These are phyloP conservation scores for Cheiracanthium punctorium DNA, from an alignment of 2,888 invertebrate genomes.

Conservation along the genomic window DNA sequence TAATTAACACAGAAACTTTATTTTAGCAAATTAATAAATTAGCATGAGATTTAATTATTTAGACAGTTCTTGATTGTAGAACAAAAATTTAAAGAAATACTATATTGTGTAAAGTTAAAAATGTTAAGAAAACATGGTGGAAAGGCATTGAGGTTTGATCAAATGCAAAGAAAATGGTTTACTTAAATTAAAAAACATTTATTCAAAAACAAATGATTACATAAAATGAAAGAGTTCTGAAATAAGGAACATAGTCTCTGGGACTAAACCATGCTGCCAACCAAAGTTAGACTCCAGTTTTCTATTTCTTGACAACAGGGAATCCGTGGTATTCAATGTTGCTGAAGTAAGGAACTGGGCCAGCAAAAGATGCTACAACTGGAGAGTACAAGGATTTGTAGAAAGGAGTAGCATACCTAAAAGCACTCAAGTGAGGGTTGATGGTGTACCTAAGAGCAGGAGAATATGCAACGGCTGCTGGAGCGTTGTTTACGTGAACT, in stretches of 20 bases:
- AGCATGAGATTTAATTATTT: too few relatives aligned
- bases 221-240: constrained; percentile 24
- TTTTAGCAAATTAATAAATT: too few relatives aligned
- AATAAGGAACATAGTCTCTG: constrained; percentile 56
- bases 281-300: background rate
- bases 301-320: constrained; percentile 58
- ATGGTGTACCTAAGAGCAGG: constrained; percentile 48
- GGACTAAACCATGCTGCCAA: constrained; percentile 34
- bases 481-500: constrained; percentile 22
- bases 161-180: too few relatives aligned
- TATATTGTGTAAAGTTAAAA: too few relatives aligned
- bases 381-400: constrained; percentile 55
- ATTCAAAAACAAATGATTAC: constrained; percentile 36
- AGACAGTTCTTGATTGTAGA: too few relatives aligned
- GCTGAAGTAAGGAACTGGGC: constrained; percentile 54
- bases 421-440: constrained; percentile 30
- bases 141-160: too few relatives aligned
- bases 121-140: too few relatives aligned
- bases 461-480: constrained; percentile 5
- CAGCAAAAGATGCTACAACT: constrained; percentile 55
- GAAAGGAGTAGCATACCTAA: constrained; percentile 24
- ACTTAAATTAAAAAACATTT: constrained; percentile 40
- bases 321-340: constrained; percentile 65
- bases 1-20: too few relatives aligned
- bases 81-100: too few relatives aligned